Evolutionary conservation across 2,113 vertebrate species (phyloP).

Genomic region (Psilopogon haemacephalus): DNA sequence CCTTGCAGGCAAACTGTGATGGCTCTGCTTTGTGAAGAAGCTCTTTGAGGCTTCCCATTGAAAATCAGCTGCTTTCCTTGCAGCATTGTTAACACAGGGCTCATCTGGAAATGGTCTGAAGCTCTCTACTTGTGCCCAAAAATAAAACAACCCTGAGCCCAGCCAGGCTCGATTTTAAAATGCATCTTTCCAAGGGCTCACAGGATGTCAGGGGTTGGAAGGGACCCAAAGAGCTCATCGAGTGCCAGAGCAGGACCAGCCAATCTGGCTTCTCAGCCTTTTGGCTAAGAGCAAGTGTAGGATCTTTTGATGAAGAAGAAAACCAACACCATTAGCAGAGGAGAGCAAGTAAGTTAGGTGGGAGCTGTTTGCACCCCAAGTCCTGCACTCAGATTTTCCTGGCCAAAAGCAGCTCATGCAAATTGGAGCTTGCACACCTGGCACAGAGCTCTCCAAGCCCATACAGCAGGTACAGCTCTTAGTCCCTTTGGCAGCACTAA

Average conservation of each 20-base stretch:
- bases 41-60: conserved; percentile 71
- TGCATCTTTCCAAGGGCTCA: no score
- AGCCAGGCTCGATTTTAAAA: conserved; percentile 38
- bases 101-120: conserved; percentile 50
- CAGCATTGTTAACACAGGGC: conserved; percentile 1
- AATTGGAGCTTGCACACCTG: background rate
- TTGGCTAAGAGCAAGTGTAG: no score
- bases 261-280: no score
- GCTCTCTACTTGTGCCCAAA: background rate
- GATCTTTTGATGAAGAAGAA: conserved; percentile 36
- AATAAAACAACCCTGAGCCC: background rate
- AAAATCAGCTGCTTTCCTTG: conserved; percentile 48
- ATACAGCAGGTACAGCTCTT: background rate
- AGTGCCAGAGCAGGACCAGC: no score
- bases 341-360: background rate
- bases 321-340: background rate
- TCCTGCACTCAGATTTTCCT: background rate
- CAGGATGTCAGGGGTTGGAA: no score
- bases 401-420: background rate
- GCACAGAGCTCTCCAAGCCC: background rate
- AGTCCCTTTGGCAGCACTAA: background rate
- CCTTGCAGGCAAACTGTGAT: conserved; percentile 32
- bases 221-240: no score
- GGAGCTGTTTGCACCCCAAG: background rate
- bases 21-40: conserved; percentile 63